Base-by-base conservation (phyloP, 1,140 invertebrate species). In the Bombus turneri region DNA sequence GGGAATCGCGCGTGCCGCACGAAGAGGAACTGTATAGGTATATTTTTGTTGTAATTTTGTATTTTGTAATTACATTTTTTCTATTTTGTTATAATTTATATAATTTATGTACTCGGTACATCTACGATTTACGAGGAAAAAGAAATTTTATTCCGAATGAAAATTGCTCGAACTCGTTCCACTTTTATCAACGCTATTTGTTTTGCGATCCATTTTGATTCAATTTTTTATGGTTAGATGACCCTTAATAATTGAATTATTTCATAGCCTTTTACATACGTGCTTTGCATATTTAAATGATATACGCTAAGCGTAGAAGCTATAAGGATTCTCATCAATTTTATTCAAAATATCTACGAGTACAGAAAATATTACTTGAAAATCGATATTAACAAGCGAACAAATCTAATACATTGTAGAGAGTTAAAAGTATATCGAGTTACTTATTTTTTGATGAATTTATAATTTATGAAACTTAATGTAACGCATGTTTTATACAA, bases 91-190 rank as follows among this genome's bases (percentile, higher is more conserved):
- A 13, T n/a, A 62, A 53, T 53, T 53, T 66, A 66, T 18, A n/a
- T 34, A 66, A 66, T 53, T 53, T 53, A 53, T 22, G 37, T 43
- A 62, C 6, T 22, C 59, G 25, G 3, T 37, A 39, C 34, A 34
- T 34, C 28, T 12, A 41, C 18, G 6, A 31, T 39, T 37, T 28
- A 13, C 15, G 22, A 25, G 10, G 0, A 0, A n/a, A 62, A 8
- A 34, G 37, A 43, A 66, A 28, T 39, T 39, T 62, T 62, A 34
- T 86, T 47, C 22, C 71, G 4, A 43, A 43, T 59, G 39, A 34
- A 74, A 69, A 34, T 43, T 53, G 31, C 12, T 59, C 39, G 22
- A 84, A 77, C 37, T 72, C 76, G 69, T 78, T 83, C 47, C 81
- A 34, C 10, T n/a, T 31, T 5, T 43, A 25, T 28, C 39, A 47